Evolutionary conservation across 2,888 invertebrate genomes (phyloP), one percentile per base, ranked within the genome.

Genomic region (Sinotaia quadrata): DNA sequence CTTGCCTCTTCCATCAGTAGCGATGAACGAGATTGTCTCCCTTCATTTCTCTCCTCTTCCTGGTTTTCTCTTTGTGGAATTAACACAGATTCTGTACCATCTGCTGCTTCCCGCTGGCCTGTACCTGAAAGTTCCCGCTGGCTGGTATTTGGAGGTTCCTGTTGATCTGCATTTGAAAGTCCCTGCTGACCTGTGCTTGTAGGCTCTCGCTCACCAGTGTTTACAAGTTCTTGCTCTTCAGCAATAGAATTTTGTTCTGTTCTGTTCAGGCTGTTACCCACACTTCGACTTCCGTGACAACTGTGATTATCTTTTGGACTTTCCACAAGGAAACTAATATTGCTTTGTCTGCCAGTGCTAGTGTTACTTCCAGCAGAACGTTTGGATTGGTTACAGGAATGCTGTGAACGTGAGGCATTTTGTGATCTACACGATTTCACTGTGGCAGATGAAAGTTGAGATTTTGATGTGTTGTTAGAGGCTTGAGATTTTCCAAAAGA

Each of bases 1-100:
- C 2, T 51, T 67, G 36, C 61, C 36, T 31, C 65, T 37, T 33
- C 69, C 59, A n/a, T 59, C 41, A 10, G 69, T 41, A 18, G 65
- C 59, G 27, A 63, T 69, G 4, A 24, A 18, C 18, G 59, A 63
- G 29, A 44, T 49, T 41, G n/a, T n/a, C n/a, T n/a, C n/a, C n/a
- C n/a, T n/a, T n/a, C n/a, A n/a, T n/a, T n/a, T n/a, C n/a, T n/a
- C n/a, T n/a, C n/a, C n/a, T n/a, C n/a, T 47, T 8, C 18, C 15
- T 15, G 12, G 7, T 47, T 24, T 18, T 2, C 47, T 15, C 47
- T 15, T 18, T 18, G 56, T 3, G 56, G 18, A 4, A 15, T 34
- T 4, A 5, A n/a, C 4, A 24, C 41, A n/a, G 24, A 37, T 27
- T 18, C 54, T 18, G 29, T 52, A 18, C 41, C 54, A 4, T 34